Evolutionary conservation across 2,888 invertebrate species (phyloP).

Genomic region (Acrobasis suavella): DNA sequence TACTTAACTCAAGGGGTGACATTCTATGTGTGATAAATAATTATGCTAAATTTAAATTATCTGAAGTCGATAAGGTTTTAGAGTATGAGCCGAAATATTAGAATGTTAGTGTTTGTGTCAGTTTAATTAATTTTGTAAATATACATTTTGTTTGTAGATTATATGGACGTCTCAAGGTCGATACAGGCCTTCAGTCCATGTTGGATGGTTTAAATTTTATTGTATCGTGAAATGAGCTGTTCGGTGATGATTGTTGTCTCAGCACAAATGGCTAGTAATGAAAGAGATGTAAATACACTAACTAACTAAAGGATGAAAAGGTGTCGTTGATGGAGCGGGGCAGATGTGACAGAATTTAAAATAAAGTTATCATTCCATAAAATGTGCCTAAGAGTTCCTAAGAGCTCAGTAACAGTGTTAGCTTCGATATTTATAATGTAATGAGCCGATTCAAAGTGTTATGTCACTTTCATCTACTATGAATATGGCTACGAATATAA

Average conservation of each 20-base stretch:
- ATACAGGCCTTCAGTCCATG: constrained; percentile 42
- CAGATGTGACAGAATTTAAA: constrained; percentile 49
- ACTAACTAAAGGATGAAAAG: constrained; percentile 38
- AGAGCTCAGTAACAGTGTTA: constrained; percentile 59
- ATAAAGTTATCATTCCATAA: constrained; percentile 59
- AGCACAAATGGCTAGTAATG: constrained; percentile 46
- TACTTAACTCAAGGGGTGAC: constrained; percentile 19
- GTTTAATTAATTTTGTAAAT: constrained; percentile 58
- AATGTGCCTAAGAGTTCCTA: constrained; percentile 72
- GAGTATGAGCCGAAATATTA: constrained; percentile 32
- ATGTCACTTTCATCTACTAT: constrained; percentile 33
- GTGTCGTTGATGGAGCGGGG: constrained; percentile 53
- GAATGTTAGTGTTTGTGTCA: constrained; percentile 37
- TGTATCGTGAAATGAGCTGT: constrained; percentile 44
- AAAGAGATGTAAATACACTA: constrained; percentile 63
- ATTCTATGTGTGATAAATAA: constrained; percentile 21
- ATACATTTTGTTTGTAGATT: constrained; percentile 43
- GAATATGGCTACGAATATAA: constrained; percentile 24
- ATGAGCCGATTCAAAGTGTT: constrained; percentile 30
- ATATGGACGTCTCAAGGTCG: constrained; percentile 38
- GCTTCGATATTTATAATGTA: constrained; percentile 51
- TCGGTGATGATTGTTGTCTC: constrained; percentile 39
- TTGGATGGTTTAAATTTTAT: constrained; percentile 38
- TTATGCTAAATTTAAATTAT: constrained; percentile 9
- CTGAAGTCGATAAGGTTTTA: constrained; percentile 24